phyloP scores from a whole-genome alignment of 1,140 invertebrate species.

The Megalonaias nervosa region DNA sequence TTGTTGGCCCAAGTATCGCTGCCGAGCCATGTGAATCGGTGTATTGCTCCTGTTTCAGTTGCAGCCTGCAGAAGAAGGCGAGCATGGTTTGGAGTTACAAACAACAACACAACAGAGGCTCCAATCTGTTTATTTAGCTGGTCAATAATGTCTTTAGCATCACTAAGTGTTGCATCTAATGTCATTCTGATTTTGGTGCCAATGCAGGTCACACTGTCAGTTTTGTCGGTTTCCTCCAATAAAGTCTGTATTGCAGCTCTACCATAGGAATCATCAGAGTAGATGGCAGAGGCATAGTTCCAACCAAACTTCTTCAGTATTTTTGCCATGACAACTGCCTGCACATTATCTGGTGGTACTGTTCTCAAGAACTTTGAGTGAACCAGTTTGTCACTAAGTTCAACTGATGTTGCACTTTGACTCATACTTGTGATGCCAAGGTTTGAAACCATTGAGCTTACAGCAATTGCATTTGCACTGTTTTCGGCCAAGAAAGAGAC shows the following conservation, averaged over 20 bases:
- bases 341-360: conserved; percentile 81
- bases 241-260: conserved; percentile 70
- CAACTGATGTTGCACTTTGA: conserved; percentile 84
- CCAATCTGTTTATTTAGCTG: conserved; percentile 77
- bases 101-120: conserved; percentile 79
- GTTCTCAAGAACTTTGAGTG: conserved; percentile 83
- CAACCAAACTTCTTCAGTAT: conserved; percentile 79
- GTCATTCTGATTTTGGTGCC: conserved; percentile 43
- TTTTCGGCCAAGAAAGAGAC: conserved; percentile 59
- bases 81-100: conserved; percentile 81
- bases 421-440: conserved; percentile 74
- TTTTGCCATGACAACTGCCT: conserved; percentile 82
- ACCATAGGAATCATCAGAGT: conserved; percentile 79
- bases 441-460: conserved; percentile 55
- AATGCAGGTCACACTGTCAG: conserved; percentile 39
- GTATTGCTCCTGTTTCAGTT: conserved; percentile 68
- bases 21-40: conserved; percentile 81
- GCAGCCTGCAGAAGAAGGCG: conserved; percentile 75
- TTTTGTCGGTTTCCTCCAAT: conserved; percentile 41
- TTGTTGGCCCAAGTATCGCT: conserved; percentile 86
- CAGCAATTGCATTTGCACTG: conserved; percentile 53
- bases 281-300: conserved; percentile 84
- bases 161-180: conserved; percentile 49
- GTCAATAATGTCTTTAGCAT: conserved; percentile 72
- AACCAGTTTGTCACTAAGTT: conserved; percentile 73